Base-by-base conservation (phyloP, 2,113 vertebrate genomes). In the Tychaedon coryphoeus region DNA sequence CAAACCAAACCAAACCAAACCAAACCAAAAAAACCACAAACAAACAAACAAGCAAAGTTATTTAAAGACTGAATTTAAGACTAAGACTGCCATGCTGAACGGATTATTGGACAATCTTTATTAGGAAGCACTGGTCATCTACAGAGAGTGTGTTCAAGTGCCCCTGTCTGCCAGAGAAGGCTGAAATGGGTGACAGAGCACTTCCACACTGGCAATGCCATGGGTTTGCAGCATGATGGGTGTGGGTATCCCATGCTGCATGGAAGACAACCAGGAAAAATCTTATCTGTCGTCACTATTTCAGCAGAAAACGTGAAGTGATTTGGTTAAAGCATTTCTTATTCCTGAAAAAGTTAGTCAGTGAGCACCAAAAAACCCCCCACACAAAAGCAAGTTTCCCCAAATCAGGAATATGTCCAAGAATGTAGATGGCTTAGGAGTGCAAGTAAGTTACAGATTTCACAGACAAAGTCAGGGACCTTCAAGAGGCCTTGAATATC, bases 161-260 rank as follows among this genome's bases (percentile, higher is more conserved):
- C 1, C 45, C 6, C 25, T 45, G 70, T 51, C 48, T 70, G 14
- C 20, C 36, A 76, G 29, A n/a, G 51, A 19, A 66, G 9, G 43
- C 26, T 71, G 43, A 58, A 64, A 64, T 60, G 11, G 19, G 10
- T 15, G 36, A 42, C 28, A 16, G 2, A 61, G 10, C 6, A 9
- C 67, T 47, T 70, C 15, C 40, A 3, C 19, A 47, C 18, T 24
- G 23, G 14, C 18, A 76, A 12, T 47, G 22, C 6, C n/a, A 8
- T 12, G 22, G 5, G 7, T 75, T 71, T 67, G 48, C 14, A 61
- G 24, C 22, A 53, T 45, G 25, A 34, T 23, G 25, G 9, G 14
- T 22, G 9, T 53, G 25, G 12, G 10, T 48, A n/a, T n/a, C 14
- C 6, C 4, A 0, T 8, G 10, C 3, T 72, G 10, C 8, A 6